Evolutionary conservation across 2,888 invertebrate genomes (phyloP).

Genomic region (Venusia cambrica): DNA sequence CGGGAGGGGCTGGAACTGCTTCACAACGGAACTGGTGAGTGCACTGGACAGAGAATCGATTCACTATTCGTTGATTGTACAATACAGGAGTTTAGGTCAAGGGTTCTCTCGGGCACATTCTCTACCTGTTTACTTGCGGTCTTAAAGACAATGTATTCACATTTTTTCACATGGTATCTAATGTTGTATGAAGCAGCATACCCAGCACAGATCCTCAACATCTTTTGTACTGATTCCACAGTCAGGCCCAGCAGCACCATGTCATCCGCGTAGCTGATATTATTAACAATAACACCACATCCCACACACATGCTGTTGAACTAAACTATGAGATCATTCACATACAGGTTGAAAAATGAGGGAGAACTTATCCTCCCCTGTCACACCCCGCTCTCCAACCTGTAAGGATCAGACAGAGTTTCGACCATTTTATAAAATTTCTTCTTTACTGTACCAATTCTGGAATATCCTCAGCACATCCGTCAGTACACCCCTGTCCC

Average conservation of each 20-base stretch:
- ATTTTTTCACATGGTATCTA: neutral
- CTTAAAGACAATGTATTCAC: too few species aligned
- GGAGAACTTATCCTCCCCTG: too few species aligned
- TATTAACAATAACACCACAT: too few species aligned
- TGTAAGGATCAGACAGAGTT: constrained; percentile 8
- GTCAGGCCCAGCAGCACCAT: too few species aligned
- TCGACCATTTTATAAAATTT: constrained; percentile 9
- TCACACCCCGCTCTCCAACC: constrained; percentile 4
- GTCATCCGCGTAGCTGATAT: too few species aligned
- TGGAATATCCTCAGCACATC: constrained; percentile 7
- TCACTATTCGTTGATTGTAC: too few species aligned
- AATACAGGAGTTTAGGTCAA: too few species aligned
- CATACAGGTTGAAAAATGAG: too few species aligned
- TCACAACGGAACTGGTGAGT: constrained; percentile 89
- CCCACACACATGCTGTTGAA: too few species aligned
- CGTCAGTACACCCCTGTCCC: constrained; percentile 6
- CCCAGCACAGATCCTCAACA: neutral
- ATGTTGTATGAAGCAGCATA: neutral
- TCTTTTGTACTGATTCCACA: neutral
- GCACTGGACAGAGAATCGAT: too few species aligned
- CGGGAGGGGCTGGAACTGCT: constrained; percentile 81
- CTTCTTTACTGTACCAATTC: constrained; percentile 12
- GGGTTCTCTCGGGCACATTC: neutral
- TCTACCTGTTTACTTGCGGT: neutral
- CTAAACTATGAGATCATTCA: too few species aligned